A percentile compares a stretch with the other conserved stretches of the same genome.
Evolutionary conservation across 2,113 vertebrate species (phyloP).

Genomic region (Recurvirostra avosetta): DNA sequence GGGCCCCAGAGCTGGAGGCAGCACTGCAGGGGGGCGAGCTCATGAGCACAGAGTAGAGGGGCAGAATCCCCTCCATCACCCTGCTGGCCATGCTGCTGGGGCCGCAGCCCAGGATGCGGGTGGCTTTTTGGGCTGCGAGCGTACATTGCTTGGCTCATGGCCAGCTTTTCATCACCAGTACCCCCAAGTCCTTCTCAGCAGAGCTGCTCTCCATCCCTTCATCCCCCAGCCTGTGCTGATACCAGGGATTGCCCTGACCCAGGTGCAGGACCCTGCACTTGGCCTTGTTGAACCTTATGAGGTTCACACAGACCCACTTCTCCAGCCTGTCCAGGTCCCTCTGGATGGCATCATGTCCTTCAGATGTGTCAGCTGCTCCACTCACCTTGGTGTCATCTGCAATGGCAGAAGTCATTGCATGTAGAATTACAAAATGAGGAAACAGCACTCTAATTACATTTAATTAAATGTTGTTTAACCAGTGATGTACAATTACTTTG

Average conservation of each 20-base stretch:
- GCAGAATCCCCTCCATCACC: not conserved
- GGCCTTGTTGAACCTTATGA: not conserved
- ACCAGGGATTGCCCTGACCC: not conserved
- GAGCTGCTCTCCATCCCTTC: not conserved
- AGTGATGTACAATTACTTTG: not conserved
- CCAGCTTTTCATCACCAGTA: not conserved
- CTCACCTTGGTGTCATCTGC: not conserved
- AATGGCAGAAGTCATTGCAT: not conserved
- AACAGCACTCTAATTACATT: not conserved
- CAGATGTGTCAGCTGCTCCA: not conserved
- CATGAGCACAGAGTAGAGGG: not conserved
- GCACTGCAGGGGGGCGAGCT: not conserved
- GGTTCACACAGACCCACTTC: not conserved
- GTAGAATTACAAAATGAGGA: not conserved
- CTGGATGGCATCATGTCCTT: not conserved
- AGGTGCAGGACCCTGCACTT: not conserved
- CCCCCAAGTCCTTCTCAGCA: not conserved
- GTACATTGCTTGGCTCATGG: not conserved
- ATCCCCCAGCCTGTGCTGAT: not conserved
- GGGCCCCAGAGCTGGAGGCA: not conserved
- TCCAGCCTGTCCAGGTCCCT: not conserved
- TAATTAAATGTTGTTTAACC: not conserved
- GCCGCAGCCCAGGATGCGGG: not conserved
- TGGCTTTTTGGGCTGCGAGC: not conserved
- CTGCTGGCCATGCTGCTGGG: not conserved